These are phyloP conservation scores for Cydia splendana DNA, from an alignment of 1,140 invertebrate species.

Conservation along the genomic window DNA sequence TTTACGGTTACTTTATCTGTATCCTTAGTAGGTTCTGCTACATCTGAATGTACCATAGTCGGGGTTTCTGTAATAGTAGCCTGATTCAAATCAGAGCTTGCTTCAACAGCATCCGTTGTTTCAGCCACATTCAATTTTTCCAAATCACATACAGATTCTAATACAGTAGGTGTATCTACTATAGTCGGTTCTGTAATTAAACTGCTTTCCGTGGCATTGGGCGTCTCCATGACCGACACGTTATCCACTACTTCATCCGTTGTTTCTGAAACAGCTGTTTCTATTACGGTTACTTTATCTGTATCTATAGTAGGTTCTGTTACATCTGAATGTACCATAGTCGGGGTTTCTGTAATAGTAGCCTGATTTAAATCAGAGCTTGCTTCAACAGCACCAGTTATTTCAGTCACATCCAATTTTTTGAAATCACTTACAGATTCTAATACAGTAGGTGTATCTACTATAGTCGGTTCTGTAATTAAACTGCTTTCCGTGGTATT, in stretches of 20 bases:
- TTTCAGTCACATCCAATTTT: neutral
- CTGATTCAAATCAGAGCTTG: neutral
- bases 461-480: neutral
- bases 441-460: conserved; percentile 3
- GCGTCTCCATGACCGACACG: neutral
- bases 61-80: no score
- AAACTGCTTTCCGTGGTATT: neutral
- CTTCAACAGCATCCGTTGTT: neutral
- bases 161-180: neutral
- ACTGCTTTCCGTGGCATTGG: neutral
- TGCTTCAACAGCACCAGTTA: neutral
- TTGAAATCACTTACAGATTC: neutral
- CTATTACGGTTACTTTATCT: neutral
- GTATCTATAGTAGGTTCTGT: neutral
- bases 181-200: neutral
- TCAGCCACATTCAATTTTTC: neutral
- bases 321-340: neutral
- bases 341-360: neutral
- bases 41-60: no score
- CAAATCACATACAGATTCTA: neutral
- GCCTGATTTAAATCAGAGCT: neutral
- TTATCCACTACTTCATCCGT: neutral
- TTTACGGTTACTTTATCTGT: no score
- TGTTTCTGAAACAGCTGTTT: neutral
- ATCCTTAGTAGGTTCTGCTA: no score